Base-by-base conservation (phyloP, 92 coral and sea anemone genomes). In the Montipora capitata region DNA sequence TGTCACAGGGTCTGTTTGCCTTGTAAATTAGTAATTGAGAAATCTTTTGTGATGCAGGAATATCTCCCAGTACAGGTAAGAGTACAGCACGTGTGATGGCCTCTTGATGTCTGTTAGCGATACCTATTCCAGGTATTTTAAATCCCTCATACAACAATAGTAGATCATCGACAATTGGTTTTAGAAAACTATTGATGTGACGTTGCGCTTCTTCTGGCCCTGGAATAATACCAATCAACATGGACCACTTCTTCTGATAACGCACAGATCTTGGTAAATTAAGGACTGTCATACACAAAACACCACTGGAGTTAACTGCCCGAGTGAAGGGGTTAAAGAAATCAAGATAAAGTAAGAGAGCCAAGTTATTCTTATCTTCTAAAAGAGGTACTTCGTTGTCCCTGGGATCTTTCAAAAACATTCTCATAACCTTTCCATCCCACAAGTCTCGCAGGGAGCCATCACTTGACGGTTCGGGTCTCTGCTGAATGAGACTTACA, bases 171-270 rank as follows among this genome's bases (percentile, higher is more conserved):
- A 84, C 93, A 3, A 83, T 66, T 12, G 89, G 93, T 27, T 40
- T 70, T 76, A 88, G 88, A 64, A 65, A 89, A 38, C 77, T 75
- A 54, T 89, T 89, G 38, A 83, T 70, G 16, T 54, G 69, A 10
- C 54, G 40, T 43, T 77, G 76, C 12, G 90, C 85, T 49, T 90
- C 86, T 4, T 84, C 51, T 76, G 94, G 92, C 39, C 94, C 94
- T 78, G 59, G 59, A 54, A 54, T 54, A 3, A 54, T 54, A 11
- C 59, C 59, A 10, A 54, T 54, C 14, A 54, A 58, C 76, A 87
- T 87, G 16, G 86, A 62, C 86, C 91, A 87, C 41, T 72, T 78
- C 71, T 58, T 58, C 49, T 87, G 76, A 38, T 73, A 79, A 8
- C 86, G 52, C n/a, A 54, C 86, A 79, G 27, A 56, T 70, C 91